These are phyloP conservation scores for Drosophila setifemur DNA, from an alignment of 1,140 invertebrate species.

Conservation along the genomic window DNA sequence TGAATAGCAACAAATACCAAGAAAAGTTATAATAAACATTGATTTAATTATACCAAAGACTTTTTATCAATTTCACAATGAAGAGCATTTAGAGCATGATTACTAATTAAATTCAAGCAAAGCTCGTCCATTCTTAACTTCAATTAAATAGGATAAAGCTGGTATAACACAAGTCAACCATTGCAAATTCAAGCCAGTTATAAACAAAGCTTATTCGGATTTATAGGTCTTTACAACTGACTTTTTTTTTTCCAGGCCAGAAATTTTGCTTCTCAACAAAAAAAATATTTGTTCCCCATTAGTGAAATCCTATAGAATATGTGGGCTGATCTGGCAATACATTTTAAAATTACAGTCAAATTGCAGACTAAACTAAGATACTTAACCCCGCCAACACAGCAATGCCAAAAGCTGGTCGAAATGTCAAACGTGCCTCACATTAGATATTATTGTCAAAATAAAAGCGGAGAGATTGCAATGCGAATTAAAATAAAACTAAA, in stretches of 20 bases:
- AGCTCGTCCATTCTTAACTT: constrained; percentile 41
- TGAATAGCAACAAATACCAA: too few relatives aligned
- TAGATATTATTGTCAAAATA: neutral
- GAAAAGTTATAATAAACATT: too few relatives aligned
- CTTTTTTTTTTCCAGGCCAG: constrained; percentile 41
- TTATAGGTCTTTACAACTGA: constrained; percentile 58
- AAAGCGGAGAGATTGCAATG: constrained; percentile 8
- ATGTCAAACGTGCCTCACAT: constrained; percentile 48
- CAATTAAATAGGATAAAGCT: constrained; percentile 10
- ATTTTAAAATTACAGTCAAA: constrained; percentile 54
- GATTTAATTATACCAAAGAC: too few relatives aligned
- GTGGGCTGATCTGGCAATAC: constrained; percentile 7
- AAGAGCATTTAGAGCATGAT: neutral
- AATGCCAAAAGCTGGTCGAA: constrained; percentile 67
- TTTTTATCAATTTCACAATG: too few relatives aligned
- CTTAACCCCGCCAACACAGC: neutral
- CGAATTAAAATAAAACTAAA: constrained; percentile 24
- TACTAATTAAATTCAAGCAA: neutral
- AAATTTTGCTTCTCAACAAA: constrained; percentile 33
- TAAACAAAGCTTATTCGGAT: constrained; percentile 29
- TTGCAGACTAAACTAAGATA: constrained; percentile 34
- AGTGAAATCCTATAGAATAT: constrained; percentile 26
- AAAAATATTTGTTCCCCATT: constrained; percentile 8
- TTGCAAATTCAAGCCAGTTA: constrained; percentile 54
- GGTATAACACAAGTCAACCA: constrained; percentile 29